Evolutionary conservation across 2,113 vertebrate genomes (phyloP), one percentile per base, ranked within the genome.

Genomic region (Leptosomus discolor): DNA sequence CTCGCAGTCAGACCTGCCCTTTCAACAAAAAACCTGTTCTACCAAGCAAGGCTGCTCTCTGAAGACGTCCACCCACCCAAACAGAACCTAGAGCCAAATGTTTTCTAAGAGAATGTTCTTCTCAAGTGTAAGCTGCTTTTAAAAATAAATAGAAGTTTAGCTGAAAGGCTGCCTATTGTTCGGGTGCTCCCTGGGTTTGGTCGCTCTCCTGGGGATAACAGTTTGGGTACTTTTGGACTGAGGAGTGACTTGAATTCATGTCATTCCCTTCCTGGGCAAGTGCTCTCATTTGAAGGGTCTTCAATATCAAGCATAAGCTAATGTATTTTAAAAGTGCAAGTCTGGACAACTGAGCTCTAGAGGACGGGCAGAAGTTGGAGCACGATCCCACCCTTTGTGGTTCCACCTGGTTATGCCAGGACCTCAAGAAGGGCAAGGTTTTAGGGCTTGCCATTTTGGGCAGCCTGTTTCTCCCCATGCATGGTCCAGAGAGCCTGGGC

Each of bases 301-400:
- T 74, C 36, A 22, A 7, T 14, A 46, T 3, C 32, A 81, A 87
- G 13, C 29, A 77, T 37, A 45, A 79, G 11, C 5, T 37, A 67
- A 21, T 8, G 4, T 23, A 60, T 61, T 48, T 37, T 36, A 67
- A 54, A 69, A 84, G 34, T 27, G 45, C 30, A 70, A 29, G 11
- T 78, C 45, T 56, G 56, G 45, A 51, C 24, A 81, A 29, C 60
- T 75, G 74, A 90, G 45, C 63, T 84, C 58, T 84, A 43, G 53
- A 79, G 53, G 12, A 15, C 0, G 3, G n/a, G 22, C 17, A 64
- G 64, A 77, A 88, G 6, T 7, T 2, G 3, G 26, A 75, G 53
- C 34, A 37, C 0, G 2, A 5, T 34, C 15, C 22, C 37, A 58
- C 4, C 4, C 15, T 46, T 21, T 3, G 1, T 14, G 12, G 22